Evolutionary conservation across 2,113 vertebrate genomes (phyloP).

Genomic region (Ifrita kowaldi): DNA sequence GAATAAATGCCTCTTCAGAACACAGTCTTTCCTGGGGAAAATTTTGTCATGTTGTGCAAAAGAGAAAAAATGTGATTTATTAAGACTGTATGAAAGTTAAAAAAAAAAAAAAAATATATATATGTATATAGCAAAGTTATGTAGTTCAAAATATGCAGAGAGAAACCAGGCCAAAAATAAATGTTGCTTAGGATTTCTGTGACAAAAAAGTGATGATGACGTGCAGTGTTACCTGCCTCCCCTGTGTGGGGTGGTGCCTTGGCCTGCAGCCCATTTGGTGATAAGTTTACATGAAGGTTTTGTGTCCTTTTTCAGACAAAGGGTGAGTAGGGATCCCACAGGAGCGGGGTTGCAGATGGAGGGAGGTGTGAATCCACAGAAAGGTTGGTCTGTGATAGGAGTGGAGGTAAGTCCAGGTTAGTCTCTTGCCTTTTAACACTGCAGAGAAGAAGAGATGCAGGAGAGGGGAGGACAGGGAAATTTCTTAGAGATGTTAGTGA

Average conservation of each 20-base stretch:
- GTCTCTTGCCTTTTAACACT: not conserved
- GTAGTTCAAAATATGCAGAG: not conserved
- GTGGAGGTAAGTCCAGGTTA: not conserved
- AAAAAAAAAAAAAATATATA: not conserved
- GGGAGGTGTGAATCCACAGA: not conserved
- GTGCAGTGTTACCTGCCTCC: not conserved
- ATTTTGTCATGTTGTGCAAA: not conserved
- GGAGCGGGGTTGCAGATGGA: not conserved
- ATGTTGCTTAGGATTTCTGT: not conserved
- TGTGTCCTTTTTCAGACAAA: not conserved
- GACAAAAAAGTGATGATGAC: not conserved
- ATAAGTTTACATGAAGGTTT: not conserved
- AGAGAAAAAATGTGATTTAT: not conserved
- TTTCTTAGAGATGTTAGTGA: not conserved
- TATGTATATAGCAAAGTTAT: not conserved
- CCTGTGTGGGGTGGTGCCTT: not conserved
- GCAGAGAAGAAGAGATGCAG: not conserved
- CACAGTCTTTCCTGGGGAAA: not conserved
- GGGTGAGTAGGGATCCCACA: not conserved
- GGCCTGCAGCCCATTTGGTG: not conserved
- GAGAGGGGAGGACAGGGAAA: not conserved
- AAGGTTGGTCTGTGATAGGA: rapidly evolving
- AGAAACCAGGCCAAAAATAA: not conserved
- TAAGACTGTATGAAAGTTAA: not conserved
- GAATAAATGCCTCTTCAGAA: not conserved